Evolutionary conservation across 1,140 invertebrate genomes (phyloP), one percentile per base, ranked within the genome.

Genomic region (Drosophila pectinifera): DNA sequence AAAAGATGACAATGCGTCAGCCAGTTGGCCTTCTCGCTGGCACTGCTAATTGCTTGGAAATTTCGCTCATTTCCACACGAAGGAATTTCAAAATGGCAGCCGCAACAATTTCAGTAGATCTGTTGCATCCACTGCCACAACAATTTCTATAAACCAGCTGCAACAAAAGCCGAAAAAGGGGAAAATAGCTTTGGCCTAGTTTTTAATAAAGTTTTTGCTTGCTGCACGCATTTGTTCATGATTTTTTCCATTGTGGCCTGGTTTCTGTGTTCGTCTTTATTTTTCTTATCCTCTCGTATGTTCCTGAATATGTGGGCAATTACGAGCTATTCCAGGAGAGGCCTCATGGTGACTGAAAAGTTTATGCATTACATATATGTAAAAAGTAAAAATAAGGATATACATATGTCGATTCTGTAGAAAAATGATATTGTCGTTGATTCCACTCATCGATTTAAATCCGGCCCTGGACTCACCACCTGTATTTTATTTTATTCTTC

Each of bases 61-160:
- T 80, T 89, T 72, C 81, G 79, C 83, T 88, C 83, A 83, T 85
- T 88, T 86, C 79, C 79, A 82, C 82, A 76, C 58, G 78, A 82
- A 48, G 54, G 59, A 55, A 59, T 82, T 88, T 78, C 83, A 82
- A 51, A 51, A 78, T 78, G 82, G 74, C 78, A 86, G 49, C 64
- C 78, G 70, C 74, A 88, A 79, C 62, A 75, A 70, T 88, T 86
- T 82, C 58, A 54, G 64, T 42, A 41, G 72, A 57, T 51, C 28
- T 51, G 48, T 51, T 55, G 59, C 54, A 58, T 56, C 55, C 48
- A 28, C 68, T 63, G 68, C 46, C 70, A 68, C 78, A 86, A 77
- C 62, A 68, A 67, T 57, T 70, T 74, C 62, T 76, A 76, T 59
- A 76, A 46, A 53, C 61, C 51, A 45, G 39, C 45, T 55, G 45